Percentiles rank a stretch among this genome's conserved stretches.
These are phyloP conservation scores for Amblyjoppa proteus DNA, from an alignment of 2,888 invertebrate species.

Conservation along the genomic window DNA sequence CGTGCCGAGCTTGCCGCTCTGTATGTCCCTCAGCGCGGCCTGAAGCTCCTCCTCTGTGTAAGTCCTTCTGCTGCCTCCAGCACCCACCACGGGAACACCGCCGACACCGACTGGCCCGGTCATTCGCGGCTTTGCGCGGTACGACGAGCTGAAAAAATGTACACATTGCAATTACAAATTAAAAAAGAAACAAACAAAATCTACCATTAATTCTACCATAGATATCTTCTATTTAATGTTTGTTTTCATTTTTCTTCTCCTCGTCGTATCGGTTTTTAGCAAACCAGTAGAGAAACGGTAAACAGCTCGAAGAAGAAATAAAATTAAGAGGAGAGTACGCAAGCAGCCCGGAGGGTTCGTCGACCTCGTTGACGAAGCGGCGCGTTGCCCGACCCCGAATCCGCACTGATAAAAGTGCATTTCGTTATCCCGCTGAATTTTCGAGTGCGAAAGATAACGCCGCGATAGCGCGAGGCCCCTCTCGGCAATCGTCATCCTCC, in stretches of 20 bases:
- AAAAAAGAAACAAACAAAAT: slow-evolving; percentile 1
- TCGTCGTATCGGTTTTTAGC: slow-evolving; percentile 8
- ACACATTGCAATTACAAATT: background rate
- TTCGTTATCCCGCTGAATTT: slow-evolving; percentile 67
- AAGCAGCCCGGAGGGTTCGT: slow-evolving; percentile 71
- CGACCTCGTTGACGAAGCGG: slow-evolving; percentile 69
- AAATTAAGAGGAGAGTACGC: slow-evolving; percentile 27
- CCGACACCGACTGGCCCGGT: slow-evolving; percentile 91
- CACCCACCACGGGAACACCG: slow-evolving; percentile 93
- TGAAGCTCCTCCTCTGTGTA: slow-evolving; percentile 99
- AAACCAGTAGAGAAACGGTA: slow-evolving; percentile 2
- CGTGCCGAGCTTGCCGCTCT: slow-evolving; percentile 96
- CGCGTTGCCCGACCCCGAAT: slow-evolving; percentile 70
- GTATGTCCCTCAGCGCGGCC: slow-evolving; percentile 97
- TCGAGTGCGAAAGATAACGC: slow-evolving; percentile 58
- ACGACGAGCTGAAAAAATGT: slow-evolving; percentile 83
- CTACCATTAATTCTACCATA: background rate
- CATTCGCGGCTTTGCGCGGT: slow-evolving; percentile 90
- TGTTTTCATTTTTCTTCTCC: background rate
- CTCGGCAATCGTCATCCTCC: slow-evolving; percentile 35
- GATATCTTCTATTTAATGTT: slow-evolving; percentile 5
- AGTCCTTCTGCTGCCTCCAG: slow-evolving; percentile 89
- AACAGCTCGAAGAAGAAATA: slow-evolving; percentile 27
- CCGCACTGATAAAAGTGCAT: slow-evolving; percentile 74
- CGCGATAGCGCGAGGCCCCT: slow-evolving; percentile 20